Conservation (phyloP, 2,888 invertebrate genomes). For the Plagiodera versicolora region DNA sequence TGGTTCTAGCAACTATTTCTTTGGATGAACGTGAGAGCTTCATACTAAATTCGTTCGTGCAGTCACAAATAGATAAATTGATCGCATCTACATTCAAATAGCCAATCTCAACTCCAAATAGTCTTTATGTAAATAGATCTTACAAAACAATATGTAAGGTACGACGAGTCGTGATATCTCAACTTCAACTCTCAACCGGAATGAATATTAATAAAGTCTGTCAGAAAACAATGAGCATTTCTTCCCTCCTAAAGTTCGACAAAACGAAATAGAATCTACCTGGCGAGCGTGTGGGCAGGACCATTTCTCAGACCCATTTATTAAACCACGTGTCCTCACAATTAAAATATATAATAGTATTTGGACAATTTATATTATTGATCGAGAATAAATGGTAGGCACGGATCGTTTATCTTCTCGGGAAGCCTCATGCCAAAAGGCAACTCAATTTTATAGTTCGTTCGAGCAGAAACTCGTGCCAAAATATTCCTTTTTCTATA, state of each 20-base stretch:
- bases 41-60: background rate
- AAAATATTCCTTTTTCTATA: no score
- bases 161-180: conserved; percentile 13
- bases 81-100: conserved; percentile 10
- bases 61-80: background rate
- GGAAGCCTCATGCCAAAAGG: conserved; percentile 42
- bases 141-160: conserved; percentile 13
- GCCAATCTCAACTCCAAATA: conserved; percentile 4
- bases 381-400: conserved; percentile 52
- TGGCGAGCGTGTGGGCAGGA: conserved; percentile 49
- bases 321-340: conserved; percentile 55
- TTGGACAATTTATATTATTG: conserved; percentile 57
- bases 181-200: conserved; percentile 14
- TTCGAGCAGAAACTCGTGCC: no score
- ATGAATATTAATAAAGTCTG: conserved; percentile 36
- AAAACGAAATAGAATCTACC: conserved; percentile 37
- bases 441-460: conserved; percentile 33
- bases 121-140: conserved; percentile 18
- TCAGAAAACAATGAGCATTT: conserved; percentile 33
- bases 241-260: conserved; percentile 33
- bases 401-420: conserved; percentile 50
- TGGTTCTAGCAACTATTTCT: no score
- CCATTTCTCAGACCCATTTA: conserved; percentile 50
- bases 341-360: conserved; percentile 57
- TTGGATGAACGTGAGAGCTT: no score